Conservation (phyloP, 1,140 invertebrate genomes). For the Eulimnadia texana region DNA sequence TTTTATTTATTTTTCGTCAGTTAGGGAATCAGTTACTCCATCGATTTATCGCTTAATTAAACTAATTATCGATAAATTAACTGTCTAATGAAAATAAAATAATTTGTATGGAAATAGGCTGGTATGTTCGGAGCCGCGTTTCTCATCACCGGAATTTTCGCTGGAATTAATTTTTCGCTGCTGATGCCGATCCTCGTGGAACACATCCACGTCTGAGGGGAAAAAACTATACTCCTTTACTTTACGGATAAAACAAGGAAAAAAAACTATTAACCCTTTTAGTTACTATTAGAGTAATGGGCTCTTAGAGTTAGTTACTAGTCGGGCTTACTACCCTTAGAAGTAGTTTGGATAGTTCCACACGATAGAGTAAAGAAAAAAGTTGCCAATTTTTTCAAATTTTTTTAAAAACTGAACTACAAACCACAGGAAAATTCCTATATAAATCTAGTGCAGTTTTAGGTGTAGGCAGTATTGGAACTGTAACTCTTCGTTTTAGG, state of each 20-base stretch:
- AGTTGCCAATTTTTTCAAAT: background rate
- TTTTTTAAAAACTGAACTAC: no score
- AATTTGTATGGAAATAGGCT: slow-evolving; percentile 32
- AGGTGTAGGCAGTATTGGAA: no score
- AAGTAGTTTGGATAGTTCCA: background rate
- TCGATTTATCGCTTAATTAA: no score
- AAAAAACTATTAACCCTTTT: background rate
- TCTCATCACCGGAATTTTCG: slow-evolving; percentile 75
- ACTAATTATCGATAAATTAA: no score
- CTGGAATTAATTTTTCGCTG: slow-evolving; percentile 62
- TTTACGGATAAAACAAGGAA: background rate
- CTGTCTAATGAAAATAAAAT: background rate
- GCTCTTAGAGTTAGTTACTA: background rate
- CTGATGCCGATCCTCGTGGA: slow-evolving; percentile 46
- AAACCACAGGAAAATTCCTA: no score
- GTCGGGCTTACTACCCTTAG: background rate
- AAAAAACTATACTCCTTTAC: background rate
- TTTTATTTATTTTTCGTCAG: no score
- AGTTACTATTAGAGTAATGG: background rate
- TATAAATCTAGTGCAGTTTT: no score
- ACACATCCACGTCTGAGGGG: slow-evolving; percentile 5
- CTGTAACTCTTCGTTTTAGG: no score
- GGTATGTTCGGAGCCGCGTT: slow-evolving; percentile 90
- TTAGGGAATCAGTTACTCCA: no score
- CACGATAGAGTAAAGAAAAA: background rate